Percentiles rank a stretch among this genome's conserved stretches.
Conservation (phyloP, 2,888 invertebrate genomes). For the Pseudanteris insignis region DNA sequence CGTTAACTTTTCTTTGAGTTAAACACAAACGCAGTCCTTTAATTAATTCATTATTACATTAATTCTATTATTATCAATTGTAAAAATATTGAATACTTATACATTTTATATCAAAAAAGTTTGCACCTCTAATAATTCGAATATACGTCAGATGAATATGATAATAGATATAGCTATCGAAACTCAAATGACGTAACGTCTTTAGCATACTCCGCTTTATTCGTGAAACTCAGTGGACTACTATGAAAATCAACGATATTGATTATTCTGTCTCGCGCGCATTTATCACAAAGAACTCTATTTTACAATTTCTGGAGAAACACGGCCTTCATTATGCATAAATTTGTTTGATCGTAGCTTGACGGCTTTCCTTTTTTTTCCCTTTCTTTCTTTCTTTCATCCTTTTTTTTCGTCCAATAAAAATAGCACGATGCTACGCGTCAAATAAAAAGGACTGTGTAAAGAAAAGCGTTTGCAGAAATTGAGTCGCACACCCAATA, state of each 20-base stretch:
- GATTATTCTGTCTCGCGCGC: conserved; percentile 20
- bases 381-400: too few species aligned
- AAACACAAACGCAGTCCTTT: too few species aligned
- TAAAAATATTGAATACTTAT: too few species aligned
- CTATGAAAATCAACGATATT: conserved; percentile 11
- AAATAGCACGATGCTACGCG: conserved; percentile 11
- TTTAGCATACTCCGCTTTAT: conserved; percentile 11
- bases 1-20: too few species aligned
- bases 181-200: conserved; percentile 17
- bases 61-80: too few species aligned
- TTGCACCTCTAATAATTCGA: too few species aligned
- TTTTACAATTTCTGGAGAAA: conserved; percentile 21
- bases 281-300: conserved; percentile 22
- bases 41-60: too few species aligned
- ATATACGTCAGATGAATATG: too few species aligned
- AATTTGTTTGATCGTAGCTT: conserved; percentile 22
- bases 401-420: conserved; percentile 7
- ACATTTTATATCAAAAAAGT: too few species aligned
- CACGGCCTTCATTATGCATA: conserved; percentile 20
- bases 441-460: conserved; percentile 15
- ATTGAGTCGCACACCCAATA: conserved; percentile 13
- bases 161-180: conserved; percentile 14
- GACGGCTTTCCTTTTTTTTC: too few species aligned
- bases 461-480: conserved; percentile 4
- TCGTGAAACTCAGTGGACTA: neutral